These are phyloP conservation scores for Leuctra nigra DNA, from an alignment of 2,888 invertebrate genomes.

Conservation along the genomic window DNA sequence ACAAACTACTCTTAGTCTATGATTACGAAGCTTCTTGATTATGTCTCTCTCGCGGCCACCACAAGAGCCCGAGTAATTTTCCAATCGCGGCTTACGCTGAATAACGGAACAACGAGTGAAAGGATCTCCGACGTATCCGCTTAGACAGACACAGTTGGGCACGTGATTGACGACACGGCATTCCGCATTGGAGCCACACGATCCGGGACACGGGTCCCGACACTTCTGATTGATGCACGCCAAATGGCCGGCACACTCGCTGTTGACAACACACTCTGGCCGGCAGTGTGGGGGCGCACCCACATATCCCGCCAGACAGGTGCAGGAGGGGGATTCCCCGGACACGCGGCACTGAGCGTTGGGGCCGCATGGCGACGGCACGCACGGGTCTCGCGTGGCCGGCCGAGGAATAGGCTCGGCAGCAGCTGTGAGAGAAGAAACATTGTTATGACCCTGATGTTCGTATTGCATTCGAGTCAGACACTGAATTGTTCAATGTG, in stretches of 20 bases:
- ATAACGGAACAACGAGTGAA: slow-evolving; percentile 35
- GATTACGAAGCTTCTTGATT: slow-evolving; percentile 25
- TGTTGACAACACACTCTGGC: slow-evolving; percentile 41
- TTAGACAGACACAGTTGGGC: slow-evolving; percentile 40
- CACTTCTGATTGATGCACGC: slow-evolving; percentile 40
- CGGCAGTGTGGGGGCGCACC: slow-evolving; percentile 45
- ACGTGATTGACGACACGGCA: slow-evolving; percentile 38
- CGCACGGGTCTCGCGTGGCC: slow-evolving; percentile 29
- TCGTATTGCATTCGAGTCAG: neutral
- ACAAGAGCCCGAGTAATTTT: slow-evolving; percentile 23
- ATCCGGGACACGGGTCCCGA: slow-evolving; percentile 46
- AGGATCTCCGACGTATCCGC: slow-evolving; percentile 39
- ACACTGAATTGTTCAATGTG: neutral
- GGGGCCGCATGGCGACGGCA: slow-evolving; percentile 35
- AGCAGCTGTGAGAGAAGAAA: neutral
- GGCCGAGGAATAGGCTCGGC: neutral
- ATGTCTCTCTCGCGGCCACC: neutral
- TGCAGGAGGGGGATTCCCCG: slow-evolving; percentile 47
- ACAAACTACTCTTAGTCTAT: slow-evolving; percentile 3
- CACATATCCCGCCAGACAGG: slow-evolving; percentile 44
- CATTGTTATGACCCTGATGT: too few species aligned
- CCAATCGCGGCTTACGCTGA: slow-evolving; percentile 34
- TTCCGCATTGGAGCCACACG: slow-evolving; percentile 37
- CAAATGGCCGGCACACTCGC: slow-evolving; percentile 41
- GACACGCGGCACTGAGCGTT: slow-evolving; percentile 54